Evolutionary conservation across 2,797 vertebrate species (phyloP).

Genomic region (Sebastes minor): DNA sequence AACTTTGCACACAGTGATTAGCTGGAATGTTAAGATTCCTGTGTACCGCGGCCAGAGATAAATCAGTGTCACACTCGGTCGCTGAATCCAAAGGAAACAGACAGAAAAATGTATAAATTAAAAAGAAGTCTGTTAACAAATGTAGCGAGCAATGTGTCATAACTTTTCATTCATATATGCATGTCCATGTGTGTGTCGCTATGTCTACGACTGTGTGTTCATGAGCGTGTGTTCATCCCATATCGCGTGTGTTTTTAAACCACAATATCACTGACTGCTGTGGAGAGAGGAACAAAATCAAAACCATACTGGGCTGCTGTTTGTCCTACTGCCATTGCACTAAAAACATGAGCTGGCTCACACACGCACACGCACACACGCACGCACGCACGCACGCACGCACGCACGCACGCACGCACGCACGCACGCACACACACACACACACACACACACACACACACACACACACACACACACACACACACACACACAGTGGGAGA

Average conservation of each 20-base stretch:
- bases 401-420: conserved; percentile 18
- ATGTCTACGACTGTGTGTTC: background rate
- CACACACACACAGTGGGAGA: conserved; percentile 41
- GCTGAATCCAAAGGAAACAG: conserved; percentile 19
- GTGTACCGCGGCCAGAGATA: conserved; percentile 66
- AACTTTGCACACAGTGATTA: conserved; percentile 83
- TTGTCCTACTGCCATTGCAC: conserved; percentile 54
- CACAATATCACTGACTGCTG: conserved; percentile 40
- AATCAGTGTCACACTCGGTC: conserved; percentile 62
- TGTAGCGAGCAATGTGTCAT: background rate
- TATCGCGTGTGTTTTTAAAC: conserved; percentile 39
- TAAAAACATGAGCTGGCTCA: conserved; percentile 60
- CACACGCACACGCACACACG: conserved; percentile 22
- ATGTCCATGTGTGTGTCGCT: background rate
- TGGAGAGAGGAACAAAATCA: conserved; percentile 49
- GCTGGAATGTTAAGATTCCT: conserved; percentile 79
- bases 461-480: too few species aligned
- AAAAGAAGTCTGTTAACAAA: background rate
- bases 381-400: conserved; percentile 18
- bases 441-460: background rate
- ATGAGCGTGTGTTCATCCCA: conserved; percentile 19
- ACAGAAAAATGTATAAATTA: background rate
- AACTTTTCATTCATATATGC: background rate
- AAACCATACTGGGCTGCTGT: conserved; percentile 61
- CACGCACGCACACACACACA: conserved; percentile 14